phyloP scores from a whole-genome alignment of 2,888 invertebrate species.

The Odontothrips loti region DNA sequence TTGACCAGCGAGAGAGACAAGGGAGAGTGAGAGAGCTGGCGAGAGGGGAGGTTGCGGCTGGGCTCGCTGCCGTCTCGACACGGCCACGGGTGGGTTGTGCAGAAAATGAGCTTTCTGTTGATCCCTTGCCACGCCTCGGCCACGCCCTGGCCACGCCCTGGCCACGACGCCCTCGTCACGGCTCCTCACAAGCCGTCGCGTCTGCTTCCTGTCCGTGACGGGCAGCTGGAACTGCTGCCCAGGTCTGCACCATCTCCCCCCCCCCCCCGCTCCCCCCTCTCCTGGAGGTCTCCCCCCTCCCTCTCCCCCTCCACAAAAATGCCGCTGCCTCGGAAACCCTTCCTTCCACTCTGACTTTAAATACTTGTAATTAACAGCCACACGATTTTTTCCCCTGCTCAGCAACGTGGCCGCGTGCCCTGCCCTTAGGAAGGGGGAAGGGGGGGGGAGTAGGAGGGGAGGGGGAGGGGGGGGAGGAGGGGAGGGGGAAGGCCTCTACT shows the following conservation, averaged over 20 bases:
- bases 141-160: not conserved
- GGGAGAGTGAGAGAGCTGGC: not conserved
- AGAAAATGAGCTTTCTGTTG: conserved; percentile 15
- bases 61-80: not conserved
- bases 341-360: too few species aligned
- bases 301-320: not conserved
- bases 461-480: too few species aligned
- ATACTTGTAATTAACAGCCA: too few species aligned
- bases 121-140: not conserved
- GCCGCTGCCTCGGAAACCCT: not conserved
- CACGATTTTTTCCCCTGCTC: too few species aligned
- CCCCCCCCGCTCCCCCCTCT: not conserved
- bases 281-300: not conserved
- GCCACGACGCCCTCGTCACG: not conserved
- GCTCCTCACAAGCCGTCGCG: too few species aligned
- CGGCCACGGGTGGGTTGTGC: not conserved
- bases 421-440: too few species aligned
- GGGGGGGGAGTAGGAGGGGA: too few species aligned
- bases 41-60: not conserved
- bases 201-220: too few species aligned
- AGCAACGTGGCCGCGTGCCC: too few species aligned
- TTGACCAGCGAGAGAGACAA: not conserved
- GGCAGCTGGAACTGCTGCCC: too few species aligned
- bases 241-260: too few species aligned
- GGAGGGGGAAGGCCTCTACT: too few species aligned